Evolutionary conservation across 2,797 vertebrate genomes (phyloP).

Genomic region (Sciurus vulgaris): DNA sequence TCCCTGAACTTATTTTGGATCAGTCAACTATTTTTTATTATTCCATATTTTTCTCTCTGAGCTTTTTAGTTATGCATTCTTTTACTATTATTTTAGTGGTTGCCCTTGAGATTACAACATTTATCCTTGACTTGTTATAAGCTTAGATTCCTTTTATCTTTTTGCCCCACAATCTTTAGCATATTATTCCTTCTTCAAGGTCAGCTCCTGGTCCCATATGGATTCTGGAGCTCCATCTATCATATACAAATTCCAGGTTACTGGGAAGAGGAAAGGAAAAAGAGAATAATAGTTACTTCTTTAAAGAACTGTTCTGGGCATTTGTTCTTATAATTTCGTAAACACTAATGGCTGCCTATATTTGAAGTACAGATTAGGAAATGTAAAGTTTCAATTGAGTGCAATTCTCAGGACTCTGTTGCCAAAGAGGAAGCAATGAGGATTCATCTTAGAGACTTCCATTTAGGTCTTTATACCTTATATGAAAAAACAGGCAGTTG

Average conservation of each 20-base stretch:
- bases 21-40: background rate
- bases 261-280: background rate
- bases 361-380: background rate
- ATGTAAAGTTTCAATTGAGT: background rate
- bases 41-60: background rate
- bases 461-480: background rate
- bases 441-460: no score
- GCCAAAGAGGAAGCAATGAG: background rate
- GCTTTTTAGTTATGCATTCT: background rate
- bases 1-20: background rate
- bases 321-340: background rate
- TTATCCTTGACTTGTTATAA: background rate
- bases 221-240: background rate
- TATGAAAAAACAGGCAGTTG: background rate
- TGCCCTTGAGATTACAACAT: background rate
- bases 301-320: background rate
- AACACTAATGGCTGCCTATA: background rate
- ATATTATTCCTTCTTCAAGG: background rate
- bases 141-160: background rate
- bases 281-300: background rate
- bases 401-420: background rate
- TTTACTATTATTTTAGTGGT: background rate
- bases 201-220: background rate
- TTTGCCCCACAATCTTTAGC: background rate
- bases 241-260: background rate